phyloP scores from a whole-genome alignment of 2,797 vertebrate genomes.

The Astyanax mexicanus region DNA sequence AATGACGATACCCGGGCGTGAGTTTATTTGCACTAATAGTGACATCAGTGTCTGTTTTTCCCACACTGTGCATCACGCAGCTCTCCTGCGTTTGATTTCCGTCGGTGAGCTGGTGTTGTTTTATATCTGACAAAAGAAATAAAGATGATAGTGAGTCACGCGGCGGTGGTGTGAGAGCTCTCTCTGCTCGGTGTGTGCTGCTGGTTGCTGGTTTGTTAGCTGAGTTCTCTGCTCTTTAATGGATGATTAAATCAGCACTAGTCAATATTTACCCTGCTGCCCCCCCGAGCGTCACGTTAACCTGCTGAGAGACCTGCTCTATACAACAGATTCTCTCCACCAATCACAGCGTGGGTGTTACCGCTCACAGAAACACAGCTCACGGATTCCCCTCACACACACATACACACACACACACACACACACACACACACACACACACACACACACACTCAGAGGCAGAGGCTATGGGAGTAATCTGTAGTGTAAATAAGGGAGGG shows the following conservation, averaged over 20 bases:
- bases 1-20: constrained; percentile 27
- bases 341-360: constrained; percentile 60
- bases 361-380: constrained; percentile 57
- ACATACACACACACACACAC: constrained; percentile 56
- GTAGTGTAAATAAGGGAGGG: constrained; percentile 77
- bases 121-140: constrained; percentile 50
- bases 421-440: constrained; percentile 59
- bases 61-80: constrained; percentile 36
- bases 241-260: constrained; percentile 31
- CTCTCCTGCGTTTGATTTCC: constrained; percentile 55
- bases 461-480: constrained; percentile 65
- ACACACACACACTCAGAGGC: constrained; percentile 61
- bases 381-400: constrained; percentile 62
- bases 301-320: constrained; percentile 43
- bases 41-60: constrained; percentile 55
- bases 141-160: constrained; percentile 51
- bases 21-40: constrained; percentile 58
- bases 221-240: constrained; percentile 22
- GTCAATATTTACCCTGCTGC: constrained; percentile 57
- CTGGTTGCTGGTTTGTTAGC: constrained; percentile 26
- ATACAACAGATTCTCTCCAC: constrained; percentile 27
- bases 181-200: constrained; percentile 2
- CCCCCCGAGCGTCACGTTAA: constrained; percentile 19
- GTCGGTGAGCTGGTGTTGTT: constrained; percentile 48
- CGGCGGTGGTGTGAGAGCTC: constrained; percentile 29